phyloP scores from a whole-genome alignment of 1,140 invertebrate genomes.

The Sarcophaga peregrina region DNA sequence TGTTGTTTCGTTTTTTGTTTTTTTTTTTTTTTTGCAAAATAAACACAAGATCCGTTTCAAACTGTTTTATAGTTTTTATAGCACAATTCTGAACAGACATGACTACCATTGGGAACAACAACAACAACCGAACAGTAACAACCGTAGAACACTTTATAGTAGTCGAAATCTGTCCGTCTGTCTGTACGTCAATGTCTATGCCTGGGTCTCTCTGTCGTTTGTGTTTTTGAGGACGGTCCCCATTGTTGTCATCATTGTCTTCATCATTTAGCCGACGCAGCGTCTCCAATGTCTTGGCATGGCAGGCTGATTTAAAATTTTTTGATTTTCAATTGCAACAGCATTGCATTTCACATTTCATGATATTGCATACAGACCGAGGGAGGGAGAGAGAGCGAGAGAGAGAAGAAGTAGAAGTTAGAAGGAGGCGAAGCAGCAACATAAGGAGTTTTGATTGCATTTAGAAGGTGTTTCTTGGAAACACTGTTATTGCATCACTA shows the following conservation, averaged over 20 bases:
- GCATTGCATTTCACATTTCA: too few relatives aligned
- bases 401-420: not conserved
- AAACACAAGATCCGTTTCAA: conserved; percentile 34
- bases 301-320: too few relatives aligned
- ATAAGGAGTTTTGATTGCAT: not conserved
- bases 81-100: conserved; percentile 18
- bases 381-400: not conserved
- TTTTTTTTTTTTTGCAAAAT: not conserved
- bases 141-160: too few relatives aligned
- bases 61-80: conserved; percentile 7
- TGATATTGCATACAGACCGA: not conserved
- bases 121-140: not conserved
- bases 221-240: not conserved
- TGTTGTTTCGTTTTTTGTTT: too few relatives aligned
- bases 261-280: too few relatives aligned
- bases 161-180: not conserved
- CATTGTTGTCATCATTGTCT: too few relatives aligned
- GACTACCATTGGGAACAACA: not conserved
- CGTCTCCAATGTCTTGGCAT: too few relatives aligned
- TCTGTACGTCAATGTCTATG: too few relatives aligned
- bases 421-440: not conserved
- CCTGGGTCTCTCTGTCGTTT: not conserved
- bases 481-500: conserved; percentile 2
- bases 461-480: conserved; percentile 37
- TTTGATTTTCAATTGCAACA: too few relatives aligned